phyloP scores from a whole-genome alignment of 2,113 vertebrate genomes.

The Coturnix japonica region DNA sequence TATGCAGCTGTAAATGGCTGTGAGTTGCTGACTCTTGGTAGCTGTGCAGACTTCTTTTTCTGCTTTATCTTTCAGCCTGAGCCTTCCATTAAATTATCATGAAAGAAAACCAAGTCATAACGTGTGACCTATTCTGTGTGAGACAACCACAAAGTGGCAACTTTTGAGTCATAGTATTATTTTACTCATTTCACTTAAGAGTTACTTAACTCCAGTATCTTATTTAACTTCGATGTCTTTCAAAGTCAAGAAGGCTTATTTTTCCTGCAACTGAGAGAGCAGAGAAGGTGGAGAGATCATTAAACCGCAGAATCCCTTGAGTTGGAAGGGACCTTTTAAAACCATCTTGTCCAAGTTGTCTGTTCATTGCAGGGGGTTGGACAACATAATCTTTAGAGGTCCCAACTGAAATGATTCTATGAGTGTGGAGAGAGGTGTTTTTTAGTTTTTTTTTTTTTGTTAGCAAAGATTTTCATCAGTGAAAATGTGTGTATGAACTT shows the following conservation, averaged over 20 bases:
- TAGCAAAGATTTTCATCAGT: neutral
- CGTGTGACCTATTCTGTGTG: neutral
- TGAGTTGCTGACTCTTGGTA: slow-evolving; percentile 16
- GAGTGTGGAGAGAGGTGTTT: neutral
- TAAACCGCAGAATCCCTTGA: no score
- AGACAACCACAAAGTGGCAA: neutral
- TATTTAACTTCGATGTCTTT: neutral
- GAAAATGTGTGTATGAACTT: neutral
- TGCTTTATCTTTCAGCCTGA: neutral
- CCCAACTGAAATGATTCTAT: neutral
- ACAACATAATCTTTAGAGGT: no score
- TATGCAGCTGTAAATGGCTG: slow-evolving; percentile 1
- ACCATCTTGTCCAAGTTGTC: no score
- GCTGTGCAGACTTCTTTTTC: neutral
- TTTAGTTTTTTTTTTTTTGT: no score
- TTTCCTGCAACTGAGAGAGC: neutral
- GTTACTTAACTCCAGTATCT: neutral
- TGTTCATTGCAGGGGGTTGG: no score
- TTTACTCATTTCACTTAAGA: neutral
- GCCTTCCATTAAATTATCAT: neutral
- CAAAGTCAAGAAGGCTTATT: neutral
- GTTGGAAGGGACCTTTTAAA: no score
- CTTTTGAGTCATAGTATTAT: neutral
- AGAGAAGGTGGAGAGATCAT: neutral
- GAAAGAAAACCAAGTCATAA: neutral